These are phyloP conservation scores for Pasiphila rectangulata DNA, from an alignment of 2,888 invertebrate genomes.

Conservation along the genomic window DNA sequence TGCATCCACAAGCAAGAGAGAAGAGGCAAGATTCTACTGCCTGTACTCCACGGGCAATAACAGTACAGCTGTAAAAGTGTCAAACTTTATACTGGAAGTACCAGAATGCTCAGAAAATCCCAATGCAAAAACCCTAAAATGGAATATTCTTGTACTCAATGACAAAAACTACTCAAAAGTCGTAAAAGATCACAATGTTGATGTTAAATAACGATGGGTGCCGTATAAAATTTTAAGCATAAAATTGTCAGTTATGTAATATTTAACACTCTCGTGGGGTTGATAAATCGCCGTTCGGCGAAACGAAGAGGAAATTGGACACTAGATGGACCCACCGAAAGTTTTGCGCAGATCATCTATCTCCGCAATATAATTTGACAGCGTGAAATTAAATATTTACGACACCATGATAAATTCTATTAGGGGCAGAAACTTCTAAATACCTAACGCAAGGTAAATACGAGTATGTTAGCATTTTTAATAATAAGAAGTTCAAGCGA, in stretches of 20 bases:
- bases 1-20: no score
- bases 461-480: slow-evolving; percentile 11
- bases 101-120: no score
- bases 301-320: slow-evolving; percentile 48
- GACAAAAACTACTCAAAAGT: slow-evolving; percentile 25
- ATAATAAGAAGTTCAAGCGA: slow-evolving; percentile 13
- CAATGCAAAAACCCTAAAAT: neutral
- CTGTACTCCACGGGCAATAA: no score
- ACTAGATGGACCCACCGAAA: slow-evolving; percentile 42
- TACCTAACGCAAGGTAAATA: slow-evolving; percentile 24
- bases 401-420: slow-evolving; percentile 26
- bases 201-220: slow-evolving; percentile 44
- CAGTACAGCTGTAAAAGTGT: no score
- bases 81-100: no score
- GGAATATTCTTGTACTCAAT: neutral
- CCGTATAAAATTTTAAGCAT: slow-evolving; percentile 49
- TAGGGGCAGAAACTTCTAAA: slow-evolving; percentile 32
- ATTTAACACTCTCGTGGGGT: slow-evolving; percentile 37
- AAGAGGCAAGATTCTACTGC: no score
- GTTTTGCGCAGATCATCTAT: slow-evolving; percentile 44
- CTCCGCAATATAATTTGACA: slow-evolving; percentile 46
- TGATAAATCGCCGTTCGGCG: slow-evolving; percentile 45
- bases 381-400: slow-evolving; percentile 54
- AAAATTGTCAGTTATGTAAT: slow-evolving; percentile 41
- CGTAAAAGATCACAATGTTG: slow-evolving; percentile 36